Evolutionary conservation across 2,797 vertebrate species (phyloP), one percentile per base, ranked within the genome.

Genomic region (Silurus lanzhouensis): DNA sequence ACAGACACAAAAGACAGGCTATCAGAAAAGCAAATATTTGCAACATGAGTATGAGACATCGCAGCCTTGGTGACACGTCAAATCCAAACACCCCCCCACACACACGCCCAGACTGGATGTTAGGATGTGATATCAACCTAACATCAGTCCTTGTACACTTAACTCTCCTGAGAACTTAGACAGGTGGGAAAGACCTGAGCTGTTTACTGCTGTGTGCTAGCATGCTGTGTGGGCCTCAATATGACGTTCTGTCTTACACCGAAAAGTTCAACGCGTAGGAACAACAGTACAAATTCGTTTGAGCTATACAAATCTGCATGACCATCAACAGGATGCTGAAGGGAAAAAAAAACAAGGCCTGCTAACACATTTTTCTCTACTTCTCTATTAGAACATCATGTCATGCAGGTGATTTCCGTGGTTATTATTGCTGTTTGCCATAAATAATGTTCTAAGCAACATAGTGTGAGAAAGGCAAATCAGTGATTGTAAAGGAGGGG

Each of bases 231-330:
- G 44, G 76, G 67, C 82, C 74, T 55, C 14, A 80, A 5, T n/a
- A 31, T 78, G 72, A 61, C 72, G 8, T 82, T 71, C 80, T 77
- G 71, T 77, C 82, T 63, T 78, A 85, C 79, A 80, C 82, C 27
- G 14, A 85, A 88, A 92, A 89, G 88, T 89, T 90, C 89, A 90
- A 68, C 12, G 81, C 75, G 86, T 87, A 88, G 88, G 89, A 83
- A 81, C 86, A 88, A 48, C 75, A 63, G 78, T 67, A 61, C 31
- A 31, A 58, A 20, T 46, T 57, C 68, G 88, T 55, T 66, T 78
- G 5, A 78, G 63, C 38, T 31, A 20, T 46, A 58, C 14, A 61
- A 31, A 78, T 63, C 52, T 64, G 22, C 22, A 52, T 48, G 25
- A 17, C 66, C 60, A 38, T 78, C 46, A 80, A 74, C 58, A 83